These are phyloP conservation scores for Sinocyclocheilus rhinocerous DNA, from an alignment of 2,113 vertebrate genomes.

Conservation along the genomic window DNA sequence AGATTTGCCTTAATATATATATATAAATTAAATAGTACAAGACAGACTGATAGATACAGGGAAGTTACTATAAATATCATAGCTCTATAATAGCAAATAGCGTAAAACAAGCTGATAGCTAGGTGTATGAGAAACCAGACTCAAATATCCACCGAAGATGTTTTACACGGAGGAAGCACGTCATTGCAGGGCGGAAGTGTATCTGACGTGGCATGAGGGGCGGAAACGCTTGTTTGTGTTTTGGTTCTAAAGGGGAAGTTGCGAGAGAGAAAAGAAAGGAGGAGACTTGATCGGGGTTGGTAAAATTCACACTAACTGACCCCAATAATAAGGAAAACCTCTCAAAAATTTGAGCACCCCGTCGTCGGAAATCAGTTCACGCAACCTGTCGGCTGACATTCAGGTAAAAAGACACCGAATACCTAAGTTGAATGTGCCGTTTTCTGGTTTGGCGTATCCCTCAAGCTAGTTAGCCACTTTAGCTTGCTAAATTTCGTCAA, in stretches of 20 bases:
- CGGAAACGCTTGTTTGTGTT: slow-evolving; percentile 81
- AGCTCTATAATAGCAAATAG: too few relatives aligned
- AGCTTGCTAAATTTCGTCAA: slow-evolving; percentile 35
- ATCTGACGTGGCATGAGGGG: slow-evolving; percentile 72
- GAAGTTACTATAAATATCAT: too few relatives aligned
- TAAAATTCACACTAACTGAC: slow-evolving; percentile 64
- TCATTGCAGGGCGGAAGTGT: slow-evolving; percentile 46
- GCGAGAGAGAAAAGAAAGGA: slow-evolving; percentile 78
- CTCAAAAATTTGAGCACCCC: slow-evolving; percentile 35
- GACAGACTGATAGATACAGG: neutral
- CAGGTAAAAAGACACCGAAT: slow-evolving; percentile 50
- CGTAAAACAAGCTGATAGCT: neutral
- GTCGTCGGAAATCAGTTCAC: slow-evolving; percentile 53
- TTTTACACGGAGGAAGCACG: slow-evolving; percentile 12
- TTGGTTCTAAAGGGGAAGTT: slow-evolving; percentile 81
- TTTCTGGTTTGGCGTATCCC: slow-evolving; percentile 16
- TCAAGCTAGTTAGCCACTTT: slow-evolving; percentile 41
- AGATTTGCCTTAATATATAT: neutral
- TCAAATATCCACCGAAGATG: neutral
- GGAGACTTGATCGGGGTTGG: slow-evolving; percentile 75
- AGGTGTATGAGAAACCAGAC: neutral
- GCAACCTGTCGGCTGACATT: slow-evolving; percentile 37
- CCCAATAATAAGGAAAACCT: slow-evolving; percentile 43
- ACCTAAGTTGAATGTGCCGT: neutral
- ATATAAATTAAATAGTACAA: neutral